phyloP scores from a whole-genome alignment of 2,113 vertebrate species.

The Sander lucioperca region DNA sequence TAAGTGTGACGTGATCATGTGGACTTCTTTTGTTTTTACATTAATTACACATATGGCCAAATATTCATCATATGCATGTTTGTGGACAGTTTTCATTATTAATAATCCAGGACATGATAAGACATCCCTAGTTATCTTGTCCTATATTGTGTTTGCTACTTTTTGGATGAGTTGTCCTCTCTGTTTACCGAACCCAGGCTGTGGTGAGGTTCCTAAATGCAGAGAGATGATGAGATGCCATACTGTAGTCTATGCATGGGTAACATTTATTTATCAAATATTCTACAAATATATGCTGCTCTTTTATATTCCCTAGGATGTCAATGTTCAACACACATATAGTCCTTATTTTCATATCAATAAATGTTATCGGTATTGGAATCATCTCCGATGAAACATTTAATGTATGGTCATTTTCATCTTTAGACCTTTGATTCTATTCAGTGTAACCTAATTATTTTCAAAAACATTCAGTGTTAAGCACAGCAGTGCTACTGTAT shows the following conservation, averaged over 20 bases:
- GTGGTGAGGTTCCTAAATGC: conserved; percentile 50
- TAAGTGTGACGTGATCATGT: conserved; percentile 32
- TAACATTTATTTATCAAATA: conserved; percentile 70
- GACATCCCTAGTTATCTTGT: conserved; percentile 28
- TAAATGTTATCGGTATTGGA: conserved; percentile 14
- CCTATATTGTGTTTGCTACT: conserved; percentile 48
- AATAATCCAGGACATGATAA: conserved; percentile 36
- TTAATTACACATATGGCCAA: conserved; percentile 60
- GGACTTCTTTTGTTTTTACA: conserved; percentile 30
- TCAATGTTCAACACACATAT: conserved; percentile 35
- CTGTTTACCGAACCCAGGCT: conserved; percentile 23
- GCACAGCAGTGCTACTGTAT: conserved; percentile 47
- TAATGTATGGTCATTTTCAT: conserved; percentile 22
- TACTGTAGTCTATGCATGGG: conserved; percentile 79
- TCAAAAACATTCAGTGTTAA: conserved; percentile 38
- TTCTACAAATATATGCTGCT: conserved; percentile 73
- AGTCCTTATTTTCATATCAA: conserved; percentile 42
- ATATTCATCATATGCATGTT: conserved; percentile 73
- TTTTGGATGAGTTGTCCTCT: conserved; percentile 39
- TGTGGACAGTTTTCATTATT: conserved; percentile 42
- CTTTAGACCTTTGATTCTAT: conserved; percentile 2
- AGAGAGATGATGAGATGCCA: conserved; percentile 49
- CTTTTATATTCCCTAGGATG: conserved; percentile 52
- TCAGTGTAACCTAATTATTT: conserved; percentile 13
- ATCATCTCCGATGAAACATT: conserved; percentile 29